These are phyloP conservation scores for Xanthostigma xanthostigma DNA, from an alignment of 2,888 invertebrate genomes.

Conservation along the genomic window DNA sequence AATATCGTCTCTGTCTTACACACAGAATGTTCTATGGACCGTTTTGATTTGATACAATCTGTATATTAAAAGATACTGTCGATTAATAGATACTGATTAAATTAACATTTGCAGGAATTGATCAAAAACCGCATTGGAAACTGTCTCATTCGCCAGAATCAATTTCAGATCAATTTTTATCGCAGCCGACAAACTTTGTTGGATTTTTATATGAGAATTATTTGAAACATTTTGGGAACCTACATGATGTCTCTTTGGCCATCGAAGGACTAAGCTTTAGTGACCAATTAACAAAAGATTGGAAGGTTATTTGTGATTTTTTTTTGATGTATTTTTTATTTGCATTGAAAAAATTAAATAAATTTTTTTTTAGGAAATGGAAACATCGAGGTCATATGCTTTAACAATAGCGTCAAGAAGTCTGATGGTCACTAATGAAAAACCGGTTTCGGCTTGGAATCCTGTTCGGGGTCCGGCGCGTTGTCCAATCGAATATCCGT, in stretches of 20 bases:
- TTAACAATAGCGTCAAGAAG: conserved; percentile 49
- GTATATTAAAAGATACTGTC: neutral
- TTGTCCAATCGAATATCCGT: conserved; percentile 16
- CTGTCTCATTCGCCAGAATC: conserved; percentile 48
- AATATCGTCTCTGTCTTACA: too few species aligned
- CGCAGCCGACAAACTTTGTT: conserved; percentile 49
- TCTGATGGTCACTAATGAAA: conserved; percentile 53
- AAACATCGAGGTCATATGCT: conserved; percentile 31
- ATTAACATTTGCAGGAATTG: conserved; percentile 20
- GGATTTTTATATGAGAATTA: conserved; percentile 63
- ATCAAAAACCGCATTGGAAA: conserved; percentile 23
- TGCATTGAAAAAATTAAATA: neutral
- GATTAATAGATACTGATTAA: too few species aligned
- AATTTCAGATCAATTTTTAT: conserved; percentile 48
- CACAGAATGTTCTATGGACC: too few species aligned
- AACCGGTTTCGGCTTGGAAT: conserved; percentile 57
- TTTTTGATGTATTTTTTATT: neutral
- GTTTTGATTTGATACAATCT: too few species aligned
- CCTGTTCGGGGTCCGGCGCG: conserved; percentile 42
- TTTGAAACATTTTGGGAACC: conserved; percentile 49
- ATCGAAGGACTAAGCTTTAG: conserved; percentile 53
- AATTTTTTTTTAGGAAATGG: conserved; percentile 24
- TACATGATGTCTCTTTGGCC: conserved; percentile 45
- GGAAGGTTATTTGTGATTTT: conserved; percentile 37
- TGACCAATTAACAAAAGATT: conserved; percentile 48